Conservation (phyloP, 2,113 vertebrate genomes). For the Nerophis ophidion region DNA sequence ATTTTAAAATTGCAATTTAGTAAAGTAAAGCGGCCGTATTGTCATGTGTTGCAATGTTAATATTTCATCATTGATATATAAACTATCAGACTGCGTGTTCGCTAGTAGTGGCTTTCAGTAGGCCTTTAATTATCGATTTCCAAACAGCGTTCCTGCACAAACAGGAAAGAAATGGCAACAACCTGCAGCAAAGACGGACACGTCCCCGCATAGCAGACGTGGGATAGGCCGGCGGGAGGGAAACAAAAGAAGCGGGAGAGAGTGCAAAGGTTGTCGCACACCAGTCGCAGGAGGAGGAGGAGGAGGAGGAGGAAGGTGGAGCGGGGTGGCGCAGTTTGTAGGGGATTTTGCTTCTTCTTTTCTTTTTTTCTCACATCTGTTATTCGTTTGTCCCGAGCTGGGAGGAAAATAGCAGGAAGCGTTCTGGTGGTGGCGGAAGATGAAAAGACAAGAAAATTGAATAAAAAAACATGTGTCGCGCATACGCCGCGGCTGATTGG, state of each 20-base stretch:
- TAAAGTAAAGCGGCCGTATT: too few species aligned
- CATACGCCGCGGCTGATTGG: conserved; percentile 76
- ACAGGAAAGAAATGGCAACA: conserved; percentile 16
- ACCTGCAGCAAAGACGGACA: conserved; percentile 16
- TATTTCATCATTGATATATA: too few species aligned
- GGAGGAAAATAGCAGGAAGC: conserved; percentile 95
- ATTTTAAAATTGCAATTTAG: too few species aligned
- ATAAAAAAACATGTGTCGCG: conserved; percentile 88
- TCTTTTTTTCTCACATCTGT: conserved; percentile 89
- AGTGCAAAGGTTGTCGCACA: conserved; percentile 85
- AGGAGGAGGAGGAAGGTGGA: conserved; percentile 73
- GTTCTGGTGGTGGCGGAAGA: conserved; percentile 89
- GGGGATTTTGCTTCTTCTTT: conserved; percentile 58
- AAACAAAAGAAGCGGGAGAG: conserved; percentile 42
- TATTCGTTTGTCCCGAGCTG: conserved; percentile 94
- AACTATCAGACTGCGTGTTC: too few species aligned
- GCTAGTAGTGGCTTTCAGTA: too few species aligned
- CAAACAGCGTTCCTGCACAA: background rate
- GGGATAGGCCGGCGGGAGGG: conserved; percentile 56
- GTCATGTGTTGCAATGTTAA: too few species aligned
- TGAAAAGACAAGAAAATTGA: conserved; percentile 88
- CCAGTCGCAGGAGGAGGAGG: conserved; percentile 59
- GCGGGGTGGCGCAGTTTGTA: conserved; percentile 59
- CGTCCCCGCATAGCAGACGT: conserved; percentile 55
- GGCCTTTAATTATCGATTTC: background rate